These are phyloP conservation scores for Sander vitreus DNA, from an alignment of 2,113 vertebrate genomes.

Conservation along the genomic window DNA sequence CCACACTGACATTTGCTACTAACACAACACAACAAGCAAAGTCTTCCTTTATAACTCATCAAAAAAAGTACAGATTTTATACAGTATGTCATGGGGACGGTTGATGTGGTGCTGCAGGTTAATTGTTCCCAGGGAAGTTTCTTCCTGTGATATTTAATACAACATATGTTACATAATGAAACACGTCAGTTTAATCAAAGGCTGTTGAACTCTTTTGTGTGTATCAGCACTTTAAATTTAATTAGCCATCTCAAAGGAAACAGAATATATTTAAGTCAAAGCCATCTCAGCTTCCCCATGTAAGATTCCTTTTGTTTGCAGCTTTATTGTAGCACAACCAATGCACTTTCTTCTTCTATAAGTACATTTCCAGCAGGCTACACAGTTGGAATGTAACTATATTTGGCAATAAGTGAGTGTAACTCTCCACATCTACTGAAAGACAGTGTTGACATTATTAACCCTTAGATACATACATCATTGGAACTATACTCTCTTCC, in stretches of 20 bases:
- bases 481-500: not conserved
- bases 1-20: not conserved
- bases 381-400: not conserved
- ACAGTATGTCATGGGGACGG: not conserved
- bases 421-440: not conserved
- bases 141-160: not conserved
- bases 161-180: not conserved
- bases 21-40: not conserved
- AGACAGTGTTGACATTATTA: not conserved
- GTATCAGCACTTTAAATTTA: not conserved
- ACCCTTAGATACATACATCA: not conserved
- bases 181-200: constrained; percentile 17
- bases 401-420: not conserved
- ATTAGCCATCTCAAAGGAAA: constrained; percentile 4
- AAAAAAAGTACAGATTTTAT: not conserved
- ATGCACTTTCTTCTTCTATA: not conserved
- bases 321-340: not conserved
- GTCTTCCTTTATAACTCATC: not conserved
- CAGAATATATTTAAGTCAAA: not conserved
- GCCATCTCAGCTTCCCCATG: not conserved
- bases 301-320: not conserved
- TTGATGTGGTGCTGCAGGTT: not conserved
- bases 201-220: not conserved
- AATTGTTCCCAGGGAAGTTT: constrained; percentile 5
- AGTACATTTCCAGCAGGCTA: not conserved